Evolutionary conservation across 2,888 invertebrate genomes (phyloP), one percentile per base, ranked within the genome.

Genomic region (Meteorus cinctellus): DNA sequence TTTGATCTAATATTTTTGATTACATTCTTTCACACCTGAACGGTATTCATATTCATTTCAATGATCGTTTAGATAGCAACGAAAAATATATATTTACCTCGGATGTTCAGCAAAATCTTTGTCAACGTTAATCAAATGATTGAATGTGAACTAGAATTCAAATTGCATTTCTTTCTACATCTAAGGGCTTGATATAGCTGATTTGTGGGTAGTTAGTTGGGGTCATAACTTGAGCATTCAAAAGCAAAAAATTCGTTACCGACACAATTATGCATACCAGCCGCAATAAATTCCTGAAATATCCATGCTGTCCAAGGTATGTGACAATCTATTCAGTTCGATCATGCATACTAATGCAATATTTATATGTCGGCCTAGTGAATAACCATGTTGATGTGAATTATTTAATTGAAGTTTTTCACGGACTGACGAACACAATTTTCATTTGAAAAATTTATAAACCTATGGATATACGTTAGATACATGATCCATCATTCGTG

Each of bases 321-420:
- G 19, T 8, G n/a, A n/a, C 60, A 77, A 48, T 67, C 55, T 67
- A 55, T 24, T 66, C 27, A 36, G 29, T 62, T 55, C 71, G 27
- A 70, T 72, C 74, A 75, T 77, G 77, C 75, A 79, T 75, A 75
- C 72, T 77, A 75, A 80, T 80, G 41, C 12, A 55, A 76, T 79
- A 71, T 71, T 69, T 55, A 72, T 51, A 68, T 70, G 66, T 78
- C 60, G 74, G 31, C 41, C 48, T 55, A 72, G 63, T 55, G 59
- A 66, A 65, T 74, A 36, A 31, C 66, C 70, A 65, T 48, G 70
- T 62, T 31, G 67, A 72, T 27, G 5, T 34, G 45, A 29, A 66
- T 51, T 67, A 29, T 70, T 27, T 45, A 67, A 72, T 55, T 55
- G 6, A 24, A 55, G n/a, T 19, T 55, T 1, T 24, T 6, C 19